A percentile compares a stretch with the other conserved stretches of the same genome.
Evolutionary conservation across 2,888 invertebrate genomes (phyloP).

Genomic region (Argynnis bischoffii): DNA sequence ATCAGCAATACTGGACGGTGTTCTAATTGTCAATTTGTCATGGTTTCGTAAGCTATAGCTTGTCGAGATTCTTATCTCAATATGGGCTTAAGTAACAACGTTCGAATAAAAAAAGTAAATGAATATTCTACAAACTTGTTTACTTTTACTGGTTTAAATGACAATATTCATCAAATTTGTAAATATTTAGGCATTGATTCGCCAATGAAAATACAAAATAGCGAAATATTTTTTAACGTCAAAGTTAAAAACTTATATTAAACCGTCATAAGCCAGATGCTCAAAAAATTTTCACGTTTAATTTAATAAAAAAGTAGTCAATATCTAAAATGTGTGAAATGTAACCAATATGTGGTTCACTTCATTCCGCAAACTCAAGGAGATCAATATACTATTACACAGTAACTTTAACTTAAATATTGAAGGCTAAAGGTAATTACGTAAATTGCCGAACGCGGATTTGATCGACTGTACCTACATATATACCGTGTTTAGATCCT

Average conservation of each 20-base stretch:
- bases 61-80: constrained; percentile 34
- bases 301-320: constrained; percentile 9
- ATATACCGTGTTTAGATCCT: constrained; percentile 29
- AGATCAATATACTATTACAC: constrained; percentile 70
- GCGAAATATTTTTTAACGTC: no score
- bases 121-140: constrained; percentile 2
- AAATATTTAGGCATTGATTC: no score
- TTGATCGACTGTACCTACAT: constrained; percentile 30
- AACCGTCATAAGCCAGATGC: no score
- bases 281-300: no score
- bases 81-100: constrained; percentile 17
- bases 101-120: constrained; percentile 2
- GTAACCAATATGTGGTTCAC: constrained; percentile 43
- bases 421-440: constrained; percentile 52
- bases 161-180: neutral
- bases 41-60: constrained; percentile 59
- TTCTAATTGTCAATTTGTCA: constrained; percentile 59
- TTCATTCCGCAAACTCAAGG: constrained; percentile 75
- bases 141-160: neutral
- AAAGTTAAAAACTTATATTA: no score
- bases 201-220: no score
- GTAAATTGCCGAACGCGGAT: constrained; percentile 49
- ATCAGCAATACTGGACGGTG: constrained; percentile 45
- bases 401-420: constrained; percentile 43
- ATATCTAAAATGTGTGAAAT: constrained; percentile 5